Conservation (phyloP, 1,140 invertebrate species). For the Drosophila jambulina region DNA sequence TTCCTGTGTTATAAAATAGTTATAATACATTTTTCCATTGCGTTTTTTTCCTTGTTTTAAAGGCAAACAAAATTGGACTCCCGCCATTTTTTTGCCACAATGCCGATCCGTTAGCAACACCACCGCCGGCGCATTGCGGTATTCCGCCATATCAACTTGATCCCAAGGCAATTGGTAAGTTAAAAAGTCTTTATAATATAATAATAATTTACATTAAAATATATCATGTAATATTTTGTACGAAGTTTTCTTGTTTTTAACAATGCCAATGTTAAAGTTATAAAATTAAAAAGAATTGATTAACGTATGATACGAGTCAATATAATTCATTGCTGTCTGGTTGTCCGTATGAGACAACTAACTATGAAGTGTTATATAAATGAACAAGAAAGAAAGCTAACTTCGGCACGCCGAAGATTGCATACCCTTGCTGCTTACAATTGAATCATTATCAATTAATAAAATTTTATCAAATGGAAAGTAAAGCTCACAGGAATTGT, state of each 20-base stretch:
- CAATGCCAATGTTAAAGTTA: background rate
- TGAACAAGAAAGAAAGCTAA: no score
- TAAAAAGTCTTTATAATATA: background rate
- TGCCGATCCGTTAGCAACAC: conserved; percentile 93
- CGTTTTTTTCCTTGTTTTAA: conserved; percentile 83
- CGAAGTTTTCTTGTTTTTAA: background rate
- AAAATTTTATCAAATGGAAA: no score
- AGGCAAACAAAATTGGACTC: conserved; percentile 96
- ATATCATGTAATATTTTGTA: background rate
- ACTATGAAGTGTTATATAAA: no score
- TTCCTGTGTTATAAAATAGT: no score
- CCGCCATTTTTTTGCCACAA: conserved; percentile 96
- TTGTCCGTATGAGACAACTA: no score
- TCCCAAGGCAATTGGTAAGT: conserved; percentile 90
- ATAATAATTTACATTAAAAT: background rate
- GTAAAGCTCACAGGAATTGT: no score
- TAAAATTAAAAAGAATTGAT: background rate
- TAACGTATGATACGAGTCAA: no score
- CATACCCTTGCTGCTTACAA: no score
- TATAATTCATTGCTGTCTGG: no score
- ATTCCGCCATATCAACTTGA: conserved; percentile 97
- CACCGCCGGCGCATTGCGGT: conserved; percentile 98
- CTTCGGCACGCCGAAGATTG: no score
- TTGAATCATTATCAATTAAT: no score
- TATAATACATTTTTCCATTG: background rate